phyloP scores from a whole-genome alignment of 2,888 invertebrate species.

The Pristionchus entomophagus region DNA sequence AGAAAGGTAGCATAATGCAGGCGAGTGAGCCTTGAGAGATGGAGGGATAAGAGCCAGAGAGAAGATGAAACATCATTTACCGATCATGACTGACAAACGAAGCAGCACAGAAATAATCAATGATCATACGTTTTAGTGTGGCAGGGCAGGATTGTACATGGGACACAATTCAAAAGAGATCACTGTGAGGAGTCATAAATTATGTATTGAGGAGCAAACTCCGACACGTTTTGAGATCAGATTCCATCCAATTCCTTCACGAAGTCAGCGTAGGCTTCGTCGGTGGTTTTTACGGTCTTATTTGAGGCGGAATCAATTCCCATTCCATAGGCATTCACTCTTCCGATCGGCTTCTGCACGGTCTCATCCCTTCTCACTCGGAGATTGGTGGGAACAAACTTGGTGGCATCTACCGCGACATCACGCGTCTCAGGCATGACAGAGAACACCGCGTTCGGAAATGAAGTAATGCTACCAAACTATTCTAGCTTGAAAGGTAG shows the following conservation, averaged over 20 bases:
- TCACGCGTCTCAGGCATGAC: slow-evolving; percentile 92
- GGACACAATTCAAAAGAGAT: not conserved
- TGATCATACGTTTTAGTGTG: too few species aligned
- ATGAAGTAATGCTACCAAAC: too few species aligned
- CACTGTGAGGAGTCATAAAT: too few species aligned
- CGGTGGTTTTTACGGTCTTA: slow-evolving; percentile 82
- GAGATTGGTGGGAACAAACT: slow-evolving; percentile 13
- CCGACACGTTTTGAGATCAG: not conserved
- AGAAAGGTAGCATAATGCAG: not conserved
- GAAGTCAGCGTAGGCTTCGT: slow-evolving; percentile 97
- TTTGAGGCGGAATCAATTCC: slow-evolving; percentile 12
- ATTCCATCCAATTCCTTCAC: slow-evolving; percentile 97
- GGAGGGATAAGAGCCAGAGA: not conserved
- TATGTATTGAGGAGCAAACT: not conserved
- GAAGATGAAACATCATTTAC: too few species aligned
- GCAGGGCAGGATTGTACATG: not conserved
- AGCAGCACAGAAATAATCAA: too few species aligned
- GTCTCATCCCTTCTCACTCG: slow-evolving; percentile 17
- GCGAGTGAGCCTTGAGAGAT: not conserved
- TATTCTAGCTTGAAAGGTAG: too few species aligned
- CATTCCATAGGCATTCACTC: slow-evolving; percentile 41
- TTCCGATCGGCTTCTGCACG: not conserved
- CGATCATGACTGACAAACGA: too few species aligned
- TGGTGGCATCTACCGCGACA: slow-evolving; percentile 85
- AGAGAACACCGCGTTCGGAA: slow-evolving; percentile 75